Percentiles rank a stretch among this genome's conserved stretches.
Conservation (phyloP, 2,888 invertebrate species). For the Stenodera caucasica region DNA sequence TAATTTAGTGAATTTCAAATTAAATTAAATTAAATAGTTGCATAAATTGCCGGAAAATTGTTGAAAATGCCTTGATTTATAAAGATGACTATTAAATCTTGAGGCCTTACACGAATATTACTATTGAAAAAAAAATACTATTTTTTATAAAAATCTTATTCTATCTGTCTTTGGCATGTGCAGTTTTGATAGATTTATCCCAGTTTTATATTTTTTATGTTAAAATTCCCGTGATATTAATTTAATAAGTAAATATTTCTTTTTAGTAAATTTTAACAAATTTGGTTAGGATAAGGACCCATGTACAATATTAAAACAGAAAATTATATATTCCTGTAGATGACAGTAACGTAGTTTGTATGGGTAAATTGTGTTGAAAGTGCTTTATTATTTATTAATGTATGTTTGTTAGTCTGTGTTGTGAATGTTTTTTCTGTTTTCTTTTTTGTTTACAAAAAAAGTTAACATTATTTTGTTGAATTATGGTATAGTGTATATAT, state of each 20-base stretch:
- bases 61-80: background rate
- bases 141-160: background rate
- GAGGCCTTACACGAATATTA: conserved; percentile 5
- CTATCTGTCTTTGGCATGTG: conserved; percentile 15
- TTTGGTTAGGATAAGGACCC: conserved; percentile 22
- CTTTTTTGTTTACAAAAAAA: conserved; percentile 21
- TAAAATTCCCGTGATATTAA: conserved; percentile 29
- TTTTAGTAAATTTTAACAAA: conserved; percentile 23
- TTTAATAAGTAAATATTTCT: conserved; percentile 21
- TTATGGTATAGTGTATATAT: conserved; percentile 21
- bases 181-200: conserved; percentile 17
- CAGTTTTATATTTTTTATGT: conserved; percentile 22
- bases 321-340: conserved; percentile 25
- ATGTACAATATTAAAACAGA: conserved; percentile 17
- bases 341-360: conserved; percentile 8
- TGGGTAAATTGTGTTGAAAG: conserved; percentile 21
- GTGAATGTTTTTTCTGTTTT: conserved; percentile 27
- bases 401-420: conserved; percentile 21
- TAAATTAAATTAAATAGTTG: background rate
- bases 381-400: conserved; percentile 8
- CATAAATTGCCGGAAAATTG: background rate
- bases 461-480: conserved; percentile 22
- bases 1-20: background rate
- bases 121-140: background rate
- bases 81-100: background rate